Evolutionary conservation across 2,797 vertebrate genomes (phyloP).

Genomic region (Myotis myotis): DNA sequence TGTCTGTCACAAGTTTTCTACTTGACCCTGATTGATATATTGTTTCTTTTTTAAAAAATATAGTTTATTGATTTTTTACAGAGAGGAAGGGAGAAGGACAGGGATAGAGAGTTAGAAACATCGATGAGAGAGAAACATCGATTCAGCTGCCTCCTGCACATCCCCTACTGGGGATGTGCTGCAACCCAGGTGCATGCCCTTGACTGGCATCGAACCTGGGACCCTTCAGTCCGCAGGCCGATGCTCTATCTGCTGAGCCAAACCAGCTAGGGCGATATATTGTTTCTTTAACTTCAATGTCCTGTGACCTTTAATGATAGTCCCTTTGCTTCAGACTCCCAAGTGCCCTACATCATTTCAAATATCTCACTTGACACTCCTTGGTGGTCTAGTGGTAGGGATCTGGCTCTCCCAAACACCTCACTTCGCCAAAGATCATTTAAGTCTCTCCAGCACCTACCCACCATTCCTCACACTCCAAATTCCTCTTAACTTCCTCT

Average conservation of each 20-base stretch:
- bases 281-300: neutral
- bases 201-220: too few relatives aligned
- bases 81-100: too few relatives aligned
- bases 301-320: neutral
- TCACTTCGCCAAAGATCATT: neutral
- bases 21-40: neutral
- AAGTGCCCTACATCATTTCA: rapidly evolving
- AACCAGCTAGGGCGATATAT: too few relatives aligned
- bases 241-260: too few relatives aligned
- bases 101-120: too few relatives aligned
- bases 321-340: neutral
- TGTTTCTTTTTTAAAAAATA: neutral
- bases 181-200: too few relatives aligned
- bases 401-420: neutral
- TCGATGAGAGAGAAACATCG: too few relatives aligned
- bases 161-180: too few relatives aligned
- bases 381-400: neutral
- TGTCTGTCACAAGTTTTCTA: neutral
- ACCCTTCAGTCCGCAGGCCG: too few relatives aligned
- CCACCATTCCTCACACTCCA: neutral
- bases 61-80: too few relatives aligned
- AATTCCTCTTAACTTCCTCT: neutral
- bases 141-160: too few relatives aligned
- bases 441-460: neutral
- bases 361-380: neutral